Evolutionary conservation across 2,888 invertebrate species (phyloP), one percentile per base, ranked within the genome.

Genomic region (Drosophila pseudotalamancana): DNA sequence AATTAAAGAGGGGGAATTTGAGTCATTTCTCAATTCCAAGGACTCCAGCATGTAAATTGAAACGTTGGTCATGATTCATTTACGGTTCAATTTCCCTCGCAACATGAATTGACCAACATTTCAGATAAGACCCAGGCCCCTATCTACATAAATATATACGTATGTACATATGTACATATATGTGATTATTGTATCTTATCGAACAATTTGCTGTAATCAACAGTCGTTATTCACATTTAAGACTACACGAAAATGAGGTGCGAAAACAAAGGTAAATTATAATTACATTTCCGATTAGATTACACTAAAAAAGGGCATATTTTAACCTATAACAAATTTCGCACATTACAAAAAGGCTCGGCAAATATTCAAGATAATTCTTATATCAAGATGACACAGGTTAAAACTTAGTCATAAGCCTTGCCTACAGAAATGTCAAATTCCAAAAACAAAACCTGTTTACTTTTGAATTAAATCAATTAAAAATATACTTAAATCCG

Each of bases 251-350:
- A 32, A 60, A 63, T 39, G 46, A 50, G 54, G 16, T 46, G 27
- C 48, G 14, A 59, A 48, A 50, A 34, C 32, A 12, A 3, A 27
- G 16, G 4, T 34, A 50, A 79, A 68, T 73, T 79, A 70, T 63
- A 87, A 66, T 79, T 72, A 62, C 65, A 65, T 54, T 66, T 40
- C 4, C 23, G 73, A 86, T 73, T 61, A 83, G 77, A 76, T 68
- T 57, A 53, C 31, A 25, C 6, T n/a, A n/a, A 8, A 3, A n/a
- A n/a, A 27, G 21, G 11, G 31, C 32, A n/a, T 25, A 34, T 12
- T 34, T 53, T 31, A 39, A n/a, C 50, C 6, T 40, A 32, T 16
- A 34, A 27, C 16, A 23, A 60, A 60, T 40, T 12, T 42, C 14
- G 3, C 61, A 42, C 27, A 27, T 42, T 14, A 9, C 23, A 63